These are phyloP conservation scores for Apis dorsata DNA, from an alignment of 1,140 invertebrate species.

Conservation along the genomic window DNA sequence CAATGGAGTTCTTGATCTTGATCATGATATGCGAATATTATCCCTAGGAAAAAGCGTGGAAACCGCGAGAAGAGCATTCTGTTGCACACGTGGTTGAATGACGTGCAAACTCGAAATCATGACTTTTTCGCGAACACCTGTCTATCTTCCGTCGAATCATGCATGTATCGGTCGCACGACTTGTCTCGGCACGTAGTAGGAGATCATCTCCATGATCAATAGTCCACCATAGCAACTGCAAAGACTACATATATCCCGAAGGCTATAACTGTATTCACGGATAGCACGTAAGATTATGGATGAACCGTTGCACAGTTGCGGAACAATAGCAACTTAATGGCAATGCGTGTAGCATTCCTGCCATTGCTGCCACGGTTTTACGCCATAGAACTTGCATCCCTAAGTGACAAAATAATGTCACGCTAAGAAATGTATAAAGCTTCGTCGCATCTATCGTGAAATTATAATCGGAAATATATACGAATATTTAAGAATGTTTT, in stretches of 20 bases:
- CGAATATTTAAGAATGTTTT: too few species aligned
- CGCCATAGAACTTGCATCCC: constrained; percentile 2
- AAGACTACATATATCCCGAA: constrained; percentile 64
- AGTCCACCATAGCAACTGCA: constrained; percentile 54
- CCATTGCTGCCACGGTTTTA: constrained; percentile 43
- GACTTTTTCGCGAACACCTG: constrained; percentile 69
- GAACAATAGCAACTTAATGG: constrained; percentile 72
- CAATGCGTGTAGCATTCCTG: constrained; percentile 40
- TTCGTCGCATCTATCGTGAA: too few species aligned
- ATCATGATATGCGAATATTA: constrained; percentile 51
- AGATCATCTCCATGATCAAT: constrained; percentile 72
- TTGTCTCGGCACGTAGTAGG: constrained; percentile 60
- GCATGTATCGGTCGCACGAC: constrained; percentile 68
- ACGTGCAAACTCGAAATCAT: constrained; percentile 56
- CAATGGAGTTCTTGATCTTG: constrained; percentile 29
- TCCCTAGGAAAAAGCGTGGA: constrained; percentile 40
- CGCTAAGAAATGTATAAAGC: neutral
- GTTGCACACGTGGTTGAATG: constrained; percentile 57
- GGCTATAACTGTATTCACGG: constrained; percentile 72
- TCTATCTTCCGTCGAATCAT: constrained; percentile 64
- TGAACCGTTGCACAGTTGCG: constrained; percentile 71
- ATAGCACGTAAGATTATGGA: constrained; percentile 68
- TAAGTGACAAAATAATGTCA: neutral
- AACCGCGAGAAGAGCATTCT: constrained; percentile 52
- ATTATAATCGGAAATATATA: too few species aligned